Conservation (phyloP, 2,888 invertebrate species). For the Mystacides longicornis region DNA sequence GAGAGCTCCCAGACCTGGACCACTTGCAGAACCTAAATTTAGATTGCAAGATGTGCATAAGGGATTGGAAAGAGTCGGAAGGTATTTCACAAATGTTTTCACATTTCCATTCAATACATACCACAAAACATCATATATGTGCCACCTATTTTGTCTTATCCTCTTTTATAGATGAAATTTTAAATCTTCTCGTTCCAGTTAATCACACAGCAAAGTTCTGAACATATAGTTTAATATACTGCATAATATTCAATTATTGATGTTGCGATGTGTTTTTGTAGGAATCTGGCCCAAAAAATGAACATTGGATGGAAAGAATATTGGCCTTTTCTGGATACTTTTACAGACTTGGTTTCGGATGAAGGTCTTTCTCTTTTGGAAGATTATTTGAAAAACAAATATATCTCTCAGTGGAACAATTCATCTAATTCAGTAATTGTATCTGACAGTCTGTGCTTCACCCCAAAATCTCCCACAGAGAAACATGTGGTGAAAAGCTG, state of each 20-base stretch:
- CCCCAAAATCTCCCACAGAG: conserved; percentile 19
- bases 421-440: conserved; percentile 19
- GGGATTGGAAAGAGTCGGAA: conserved; percentile 80
- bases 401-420: conserved; percentile 32
- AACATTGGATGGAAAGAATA: conserved; percentile 83
- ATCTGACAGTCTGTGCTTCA: conserved; percentile 16
- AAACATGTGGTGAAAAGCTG: background rate
- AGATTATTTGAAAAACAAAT: conserved; percentile 56
- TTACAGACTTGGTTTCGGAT: conserved; percentile 65
- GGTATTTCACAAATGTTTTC: no score
- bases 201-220: no score
- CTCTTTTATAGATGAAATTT: no score
- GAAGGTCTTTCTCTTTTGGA: conserved; percentile 73
- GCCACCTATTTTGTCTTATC: no score
- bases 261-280: conserved; percentile 33
- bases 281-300: conserved; percentile 62
- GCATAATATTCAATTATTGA: background rate
- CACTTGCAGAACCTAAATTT: conserved; percentile 32
- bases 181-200: no score
- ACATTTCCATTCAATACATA: no score
- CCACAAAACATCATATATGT: no score
- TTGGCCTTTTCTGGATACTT: conserved; percentile 84
- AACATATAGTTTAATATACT: no score
- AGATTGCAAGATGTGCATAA: conserved; percentile 71
- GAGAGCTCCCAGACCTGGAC: conserved; percentile 31